Base-by-base conservation (phyloP, 2,888 invertebrate genomes). In the Entomobrya multifasciata region DNA sequence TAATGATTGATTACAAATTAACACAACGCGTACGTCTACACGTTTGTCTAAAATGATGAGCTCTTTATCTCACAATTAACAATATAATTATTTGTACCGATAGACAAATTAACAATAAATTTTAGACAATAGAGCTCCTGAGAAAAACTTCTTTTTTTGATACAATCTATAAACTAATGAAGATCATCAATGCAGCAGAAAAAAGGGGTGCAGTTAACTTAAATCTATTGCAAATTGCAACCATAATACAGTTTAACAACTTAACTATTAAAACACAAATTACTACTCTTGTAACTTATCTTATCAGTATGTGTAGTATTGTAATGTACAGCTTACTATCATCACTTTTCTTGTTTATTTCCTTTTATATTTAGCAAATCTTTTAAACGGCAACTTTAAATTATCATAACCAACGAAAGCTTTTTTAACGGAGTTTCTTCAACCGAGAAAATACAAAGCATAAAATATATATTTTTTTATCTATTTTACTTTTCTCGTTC, bases 131-230 rank as follows among this genome's bases (percentile, higher is more conserved):
- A n/a, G 27, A 74, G 74, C 55, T 74, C 74, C 27, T 72, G 70
- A 30, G 13, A 30, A 60, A 41, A 57, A 17, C 74, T 55, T 20
- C 55, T 20, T 55, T 20, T 30, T 20, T 55, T 60, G 25, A 44
- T 77, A 41, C 60, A 41, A 41, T 60, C 60, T 77, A 27, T 15
- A 22, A 60, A 20, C 1, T 60, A 76, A 60, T 77, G 77, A 77
- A 60, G 25, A 77, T 60, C 22, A 77, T 77, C 15, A 57, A 41
- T 36, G 36, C 25, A 70, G 70, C 67, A 67, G 41, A 67, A 67
- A n/a, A n/a, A 36, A 70, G n/a, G 57, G 70, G 47, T 70, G 47
- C 70, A 70, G 41, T 41, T 11, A 44, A 67, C 60, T 22, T 57
- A 25, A n/a, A 52, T 52, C 52, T 52, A 52, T 17, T 49, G 8